phyloP scores from a whole-genome alignment of 2,888 invertebrate genomes.

The Archips crataeganus region DNA sequence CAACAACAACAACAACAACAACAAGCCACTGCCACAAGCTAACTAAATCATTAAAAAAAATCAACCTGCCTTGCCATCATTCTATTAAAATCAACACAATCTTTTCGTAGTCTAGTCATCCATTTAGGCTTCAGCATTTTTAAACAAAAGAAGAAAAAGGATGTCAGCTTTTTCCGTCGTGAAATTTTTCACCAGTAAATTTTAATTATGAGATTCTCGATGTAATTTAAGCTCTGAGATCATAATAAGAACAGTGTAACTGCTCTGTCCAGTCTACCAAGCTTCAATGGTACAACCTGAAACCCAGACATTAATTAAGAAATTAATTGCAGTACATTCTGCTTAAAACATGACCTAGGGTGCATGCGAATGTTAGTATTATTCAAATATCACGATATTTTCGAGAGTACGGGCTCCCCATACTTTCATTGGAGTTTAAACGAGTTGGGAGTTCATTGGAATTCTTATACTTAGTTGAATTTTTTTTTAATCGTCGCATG shows the following conservation, averaged over 20 bases:
- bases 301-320: slow-evolving; percentile 58
- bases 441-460: neutral
- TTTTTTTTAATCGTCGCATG: no score
- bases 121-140: neutral
- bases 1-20: no score
- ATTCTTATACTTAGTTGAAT: neutral
- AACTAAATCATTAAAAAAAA: no score
- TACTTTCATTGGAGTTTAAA: slow-evolving; percentile 17
- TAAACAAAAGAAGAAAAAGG: neutral
- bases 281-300: slow-evolving; percentile 43
- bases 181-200: neutral
- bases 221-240: neutral
- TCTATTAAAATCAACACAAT: neutral
- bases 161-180: neutral
- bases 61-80: neutral
- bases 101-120: neutral
- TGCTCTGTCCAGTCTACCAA: neutral
- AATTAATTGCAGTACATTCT: slow-evolving; percentile 52
- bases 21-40: no score
- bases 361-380: slow-evolving; percentile 30
- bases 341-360: slow-evolving; percentile 21
- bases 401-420: neutral
- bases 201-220: neutral
- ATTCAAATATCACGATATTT: slow-evolving; percentile 25
- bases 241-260: neutral